Base-by-base conservation (phyloP, 2,888 invertebrate genomes). In the Cantharis rufa region DNA sequence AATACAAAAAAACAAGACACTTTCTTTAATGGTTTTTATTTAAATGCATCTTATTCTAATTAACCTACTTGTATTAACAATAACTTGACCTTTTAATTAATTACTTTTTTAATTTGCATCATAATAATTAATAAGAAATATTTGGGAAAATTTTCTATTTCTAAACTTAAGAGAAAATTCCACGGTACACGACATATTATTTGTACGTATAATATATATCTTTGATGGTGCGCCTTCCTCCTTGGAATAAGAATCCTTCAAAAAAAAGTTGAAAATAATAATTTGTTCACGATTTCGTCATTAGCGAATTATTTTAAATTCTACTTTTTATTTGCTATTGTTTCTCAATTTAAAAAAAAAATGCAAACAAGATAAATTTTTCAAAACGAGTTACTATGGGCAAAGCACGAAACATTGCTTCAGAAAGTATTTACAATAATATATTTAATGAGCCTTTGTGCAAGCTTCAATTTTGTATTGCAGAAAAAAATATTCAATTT, bases 1-100 rank as follows among this genome's bases (percentile, higher is more conserved):
- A 48, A 66, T 66, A 66, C 21, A 66, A 66, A 64, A 16, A 16
- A 66, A 21, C 64, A 70, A 64, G 76, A 69, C 74, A 78, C 79
- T 80, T 80, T 80, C 79, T 75, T 78, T 74, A 32, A 69, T 72
- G 72, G 71, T 76, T 72, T 76, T 80, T 77, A 70, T 78, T 75
- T 74, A 62, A 24, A 66, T 71, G 75, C 75, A 48, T 62, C 68
- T 61, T 16, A 15, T 28, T n/a, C 68, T 72, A 72, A 72, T 72
- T 72, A 72, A 68, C 72, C 72, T 66, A 72, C 72, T 72, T 72
- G 21, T 15, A 62, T 5, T 63, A 70, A 62, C 48, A 74, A 66
- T 66, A 66, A 66, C 18, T 66, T 21, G 48, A 48, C 48, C 48
- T 48, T 48, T 48, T n/a, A 48, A 48, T 48, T 48, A 48, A 48